Conservation (phyloP, 2,113 vertebrate species). For the Apaloderma vittatum region DNA sequence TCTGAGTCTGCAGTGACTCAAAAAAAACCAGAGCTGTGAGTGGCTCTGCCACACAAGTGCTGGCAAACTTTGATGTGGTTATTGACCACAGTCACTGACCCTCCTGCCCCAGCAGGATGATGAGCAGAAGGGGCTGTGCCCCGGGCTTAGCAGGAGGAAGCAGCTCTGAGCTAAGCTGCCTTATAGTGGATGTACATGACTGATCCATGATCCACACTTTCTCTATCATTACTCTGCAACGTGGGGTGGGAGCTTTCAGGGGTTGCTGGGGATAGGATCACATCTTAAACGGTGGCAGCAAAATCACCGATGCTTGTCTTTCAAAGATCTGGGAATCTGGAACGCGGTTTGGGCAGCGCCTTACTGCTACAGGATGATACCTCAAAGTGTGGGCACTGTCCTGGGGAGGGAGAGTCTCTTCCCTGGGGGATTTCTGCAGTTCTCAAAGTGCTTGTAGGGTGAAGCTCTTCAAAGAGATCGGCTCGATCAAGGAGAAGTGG, state of each 20-base stretch:
- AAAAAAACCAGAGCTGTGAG: neutral
- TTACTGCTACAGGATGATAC: neutral
- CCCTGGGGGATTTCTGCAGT: neutral
- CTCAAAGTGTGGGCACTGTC: neutral
- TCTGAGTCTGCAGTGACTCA: neutral
- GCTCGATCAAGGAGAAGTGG: neutral
- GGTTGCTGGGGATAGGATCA: neutral
- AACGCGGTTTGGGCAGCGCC: neutral
- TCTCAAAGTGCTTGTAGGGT: neutral
- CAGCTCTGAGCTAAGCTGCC: neutral
- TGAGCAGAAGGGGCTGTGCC: neutral
- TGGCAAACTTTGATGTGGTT: neutral
- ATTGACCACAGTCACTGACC: neutral
- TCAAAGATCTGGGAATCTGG: neutral
- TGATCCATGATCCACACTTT: neutral
- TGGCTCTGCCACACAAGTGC: neutral
- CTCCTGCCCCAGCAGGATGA: neutral
- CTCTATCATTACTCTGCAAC: neutral
- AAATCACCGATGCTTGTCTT: neutral
- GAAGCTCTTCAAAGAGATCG: constrained; percentile 10
- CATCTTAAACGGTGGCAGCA: neutral
- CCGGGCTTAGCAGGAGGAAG: rapidly evolving
- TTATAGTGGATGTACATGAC: rapidly evolving
- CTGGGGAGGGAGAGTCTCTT: neutral
- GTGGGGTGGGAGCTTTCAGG: neutral